Evolutionary conservation across 2,888 invertebrate genomes (phyloP), one percentile per base, ranked within the genome.

Genomic region (Eubasilissa splendida): DNA sequence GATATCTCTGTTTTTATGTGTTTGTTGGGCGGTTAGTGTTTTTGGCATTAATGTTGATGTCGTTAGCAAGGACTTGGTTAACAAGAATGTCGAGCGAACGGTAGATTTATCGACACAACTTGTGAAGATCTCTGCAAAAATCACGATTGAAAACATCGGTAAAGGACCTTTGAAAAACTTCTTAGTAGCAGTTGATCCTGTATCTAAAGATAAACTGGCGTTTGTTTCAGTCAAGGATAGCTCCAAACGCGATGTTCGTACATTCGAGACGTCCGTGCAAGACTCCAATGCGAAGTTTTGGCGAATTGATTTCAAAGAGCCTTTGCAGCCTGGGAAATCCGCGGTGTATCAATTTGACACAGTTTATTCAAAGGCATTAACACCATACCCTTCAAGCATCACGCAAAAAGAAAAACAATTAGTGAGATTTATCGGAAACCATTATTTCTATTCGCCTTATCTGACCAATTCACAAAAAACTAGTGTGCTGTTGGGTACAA

Each of bases 341-440:
- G 88, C 91, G 3, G 87, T 90, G 9, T 87, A 95, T 33, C 91
- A 92, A 56, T 89, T 96, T 0, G 96, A 97, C 86, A 91, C 93
- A 9, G 93, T 96, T 0, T 93, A 94, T 74, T 94, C 95, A 0
- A 95, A 96, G 86, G 91, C 93, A 14, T 89, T 99, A 52, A 87
- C 89, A 53, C 97, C 99, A 0, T 96, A 95, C 88, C 99, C 99
- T 1, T 93, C 93, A 10, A 93, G 95, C 85, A 98, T 99, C 82
- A 92, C 94, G 0, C 99, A 99, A 87, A 94, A 96, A 83, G 99
- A 99, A 86, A 96, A 96, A 85, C 99, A 99, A 86, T 91, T 97
- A 84, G 96, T 99, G 0, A 93, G 95, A 84, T 99, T 95, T 87
- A 92, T 91, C 84, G 98, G 97, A 50, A 96, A 95, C 86, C 91